Base-by-base conservation (phyloP, 2,797 vertebrate species). In the Urosaurus nigricauda region DNA sequence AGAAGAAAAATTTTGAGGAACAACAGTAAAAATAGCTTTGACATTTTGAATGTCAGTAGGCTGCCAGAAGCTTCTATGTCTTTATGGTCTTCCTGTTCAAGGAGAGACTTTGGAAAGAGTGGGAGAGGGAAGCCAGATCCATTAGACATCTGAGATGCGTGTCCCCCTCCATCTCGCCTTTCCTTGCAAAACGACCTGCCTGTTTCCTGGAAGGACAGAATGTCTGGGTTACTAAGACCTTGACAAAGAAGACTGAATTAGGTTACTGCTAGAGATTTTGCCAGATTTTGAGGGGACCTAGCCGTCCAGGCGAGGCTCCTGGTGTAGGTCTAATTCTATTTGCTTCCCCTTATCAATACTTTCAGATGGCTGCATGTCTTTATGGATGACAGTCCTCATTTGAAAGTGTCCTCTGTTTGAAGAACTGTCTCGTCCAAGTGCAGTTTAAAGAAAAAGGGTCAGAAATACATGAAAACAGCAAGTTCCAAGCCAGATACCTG, bases 1-100 rank as follows among this genome's bases (percentile, higher is more conserved):
- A 40, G 35, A 9, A 40, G 35, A 53, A n/a, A 75, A 73, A 81
- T 60, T 43, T 40, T 40, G 47, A 24, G 35, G 73, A 58, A 82
- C 29, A 40, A 1, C 60, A 26, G 43, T 26, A 91, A 92, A 91
- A 93, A 92, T 92, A 65, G 37, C 53, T 70, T 2, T 60, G 90
- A 78, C 88, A 91, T 87, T 89, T 88, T 68, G 43, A n/a, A 83
- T 82, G 75, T 73, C 9, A 13, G 16, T 75, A 29, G 89, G 90
- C 90, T 90, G 80, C 87, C 90, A 93, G 85, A 58, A 83, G 35
- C 58, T 53, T 68, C 73, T 87, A 79, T 4, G 2, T 29, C 0
- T 0, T 78, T 79, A 70, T 0, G 6, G 47, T 82, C 88, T 83
- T 90, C 32, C 87, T 80, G 87, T 11, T 86, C 70, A 86, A 68